Conservation (phyloP, 2,888 invertebrate species). For the Ischnus inquisitorius region DNA sequence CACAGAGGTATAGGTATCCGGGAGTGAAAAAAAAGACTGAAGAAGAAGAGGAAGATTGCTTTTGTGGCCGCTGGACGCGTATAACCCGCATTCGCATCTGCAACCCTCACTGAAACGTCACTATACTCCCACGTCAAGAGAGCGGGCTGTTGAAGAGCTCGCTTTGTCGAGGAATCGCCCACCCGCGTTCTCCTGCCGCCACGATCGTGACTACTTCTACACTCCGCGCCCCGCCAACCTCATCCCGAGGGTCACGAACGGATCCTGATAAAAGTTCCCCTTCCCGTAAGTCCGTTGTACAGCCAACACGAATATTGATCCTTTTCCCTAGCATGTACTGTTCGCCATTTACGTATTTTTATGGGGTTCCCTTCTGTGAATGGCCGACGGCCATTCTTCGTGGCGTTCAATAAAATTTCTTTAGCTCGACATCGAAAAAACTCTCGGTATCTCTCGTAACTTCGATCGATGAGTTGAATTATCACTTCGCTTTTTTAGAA, state of each 20-base stretch:
- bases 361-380: conserved; percentile 33
- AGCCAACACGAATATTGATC: conserved; percentile 76
- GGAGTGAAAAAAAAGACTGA: conserved; percentile 26
- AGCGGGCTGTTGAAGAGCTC: conserved; percentile 66
- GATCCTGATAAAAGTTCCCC: conserved; percentile 75
- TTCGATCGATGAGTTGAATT: too few species aligned
- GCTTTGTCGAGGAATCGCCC: conserved; percentile 69
- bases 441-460: too few species aligned
- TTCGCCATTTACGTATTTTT: conserved; percentile 60
- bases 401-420: conserved; percentile 23
- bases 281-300: conserved; percentile 64
- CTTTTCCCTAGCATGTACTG: conserved; percentile 51
- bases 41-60: conserved; percentile 63
- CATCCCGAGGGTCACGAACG: conserved; percentile 62
- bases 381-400: conserved; percentile 39
- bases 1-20: conserved; percentile 61
- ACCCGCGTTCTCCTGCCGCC: conserved; percentile 64
- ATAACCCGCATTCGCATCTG: conserved; percentile 69
- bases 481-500: too few species aligned
- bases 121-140: conserved; percentile 61
- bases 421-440: background rate
- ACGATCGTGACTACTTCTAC: conserved; percentile 65
- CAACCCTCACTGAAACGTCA: conserved; percentile 67
- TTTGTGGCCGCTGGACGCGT: conserved; percentile 61
- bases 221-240: conserved; percentile 58